Evolutionary conservation across 2,797 vertebrate genomes (phyloP).

Genomic region (Trachops cirrhosus): DNA sequence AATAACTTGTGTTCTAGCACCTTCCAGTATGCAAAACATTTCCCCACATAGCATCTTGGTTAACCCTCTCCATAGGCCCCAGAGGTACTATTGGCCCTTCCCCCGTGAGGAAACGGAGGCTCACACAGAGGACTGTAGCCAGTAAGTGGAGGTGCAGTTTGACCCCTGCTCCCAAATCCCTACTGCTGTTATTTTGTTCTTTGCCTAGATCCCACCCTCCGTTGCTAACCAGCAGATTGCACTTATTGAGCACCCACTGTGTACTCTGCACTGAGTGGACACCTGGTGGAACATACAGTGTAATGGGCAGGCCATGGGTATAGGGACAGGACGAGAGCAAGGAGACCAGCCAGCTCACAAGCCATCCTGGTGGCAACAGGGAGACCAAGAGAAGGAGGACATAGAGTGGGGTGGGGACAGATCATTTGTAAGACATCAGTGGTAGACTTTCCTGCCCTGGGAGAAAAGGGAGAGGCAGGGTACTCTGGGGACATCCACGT

Average conservation of each 20-base stretch:
- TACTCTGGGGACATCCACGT: fast-evolving
- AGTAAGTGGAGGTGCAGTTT: neutral
- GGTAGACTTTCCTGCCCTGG: neutral
- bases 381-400: neutral
- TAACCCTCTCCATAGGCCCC: neutral
- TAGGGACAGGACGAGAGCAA: neutral
- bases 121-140: neutral
- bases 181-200: neutral
- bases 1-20: neutral
- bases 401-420: too few species aligned
- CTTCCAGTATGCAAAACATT: neutral
- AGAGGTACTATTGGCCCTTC: neutral
- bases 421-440: neutral
- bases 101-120: neutral
- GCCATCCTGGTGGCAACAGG: fast-evolving
- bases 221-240: neutral
- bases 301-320: neutral
- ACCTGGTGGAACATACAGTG: neutral
- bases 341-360: neutral
- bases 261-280: neutral
- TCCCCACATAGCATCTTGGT: neutral
- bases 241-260: neutral
- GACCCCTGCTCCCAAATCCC: too few species aligned
- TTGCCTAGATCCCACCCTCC: neutral
- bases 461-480: neutral